A percentile compares a stretch with the other conserved stretches of the same genome.
phyloP scores from a whole-genome alignment of 92 coral and sea anemone species.

The Zoanthus sansibaricus region DNA sequence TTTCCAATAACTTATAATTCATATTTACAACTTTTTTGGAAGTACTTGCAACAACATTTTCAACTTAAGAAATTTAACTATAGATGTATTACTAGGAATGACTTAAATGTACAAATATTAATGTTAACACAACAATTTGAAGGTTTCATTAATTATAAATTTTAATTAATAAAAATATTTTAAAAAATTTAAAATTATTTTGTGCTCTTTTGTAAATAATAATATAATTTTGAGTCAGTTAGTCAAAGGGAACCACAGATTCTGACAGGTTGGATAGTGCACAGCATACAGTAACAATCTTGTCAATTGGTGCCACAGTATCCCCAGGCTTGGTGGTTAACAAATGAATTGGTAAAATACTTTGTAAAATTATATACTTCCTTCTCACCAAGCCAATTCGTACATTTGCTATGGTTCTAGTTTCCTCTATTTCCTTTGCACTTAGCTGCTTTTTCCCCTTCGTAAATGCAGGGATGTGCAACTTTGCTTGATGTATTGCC shows the following conservation, averaged over 20 bases:
- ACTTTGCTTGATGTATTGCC: constrained; percentile 59
- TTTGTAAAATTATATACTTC: constrained; percentile 62
- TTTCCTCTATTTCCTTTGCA: constrained; percentile 53
- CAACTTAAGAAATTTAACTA: background rate
- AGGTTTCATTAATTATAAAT: background rate
- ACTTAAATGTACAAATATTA: background rate
- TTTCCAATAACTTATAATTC: background rate
- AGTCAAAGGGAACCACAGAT: constrained; percentile 65
- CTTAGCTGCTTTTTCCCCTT: constrained; percentile 57
- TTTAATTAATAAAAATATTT: background rate
- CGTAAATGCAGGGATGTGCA: constrained; percentile 68
- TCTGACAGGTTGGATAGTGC: constrained; percentile 67
- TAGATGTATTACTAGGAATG: background rate
- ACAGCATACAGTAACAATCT: constrained; percentile 66
- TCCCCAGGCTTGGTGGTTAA: constrained; percentile 42
- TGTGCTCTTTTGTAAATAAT: background rate
- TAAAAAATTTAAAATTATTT: background rate
- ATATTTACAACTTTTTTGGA: constrained; percentile 14
- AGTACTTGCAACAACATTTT: background rate
- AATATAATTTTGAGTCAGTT: background rate
- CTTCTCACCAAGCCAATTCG: constrained; percentile 64
- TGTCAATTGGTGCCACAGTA: constrained; percentile 51
- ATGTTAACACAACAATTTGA: constrained; percentile 4
- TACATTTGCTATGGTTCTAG: constrained; percentile 62
- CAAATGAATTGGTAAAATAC: constrained; percentile 45